Base-by-base conservation (phyloP, 2,113 vertebrate species). In the Hydropotes inermis region DNA sequence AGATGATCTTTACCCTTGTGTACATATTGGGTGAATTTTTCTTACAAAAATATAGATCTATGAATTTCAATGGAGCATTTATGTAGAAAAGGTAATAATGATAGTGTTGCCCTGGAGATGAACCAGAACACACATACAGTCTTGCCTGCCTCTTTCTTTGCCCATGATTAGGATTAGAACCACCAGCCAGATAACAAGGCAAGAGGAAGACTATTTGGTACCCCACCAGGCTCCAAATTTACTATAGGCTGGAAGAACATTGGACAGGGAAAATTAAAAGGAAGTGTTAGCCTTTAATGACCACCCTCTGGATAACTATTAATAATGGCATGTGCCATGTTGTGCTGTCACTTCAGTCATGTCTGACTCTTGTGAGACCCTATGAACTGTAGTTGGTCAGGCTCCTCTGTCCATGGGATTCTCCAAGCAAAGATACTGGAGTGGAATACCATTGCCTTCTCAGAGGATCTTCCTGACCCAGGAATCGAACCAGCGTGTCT, bases 401-500 rank as follows among this genome's bases (percentile, higher is more conserved):
- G 67, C 36, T 74, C 67, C 19, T 39, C 67, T 74, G n/a, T 39
- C 67, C n/a, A 39, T 39, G n/a, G 36, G 5, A 74, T 39, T 74
- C 67, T 74, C 67, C 67, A 74, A 36, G 67, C 5, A 1, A 39
- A 23, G 12, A 74, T 3, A 39, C n/a, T 70, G 67, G 67, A 74
- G 16, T 39, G 67, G n/a, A 39, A 13, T 74, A 5, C 67, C n/a
- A 39, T 74, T 74, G n/a, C 19, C 21, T 74, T 39, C 67, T 74
- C 19, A 74, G 67, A 19, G n/a, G n/a, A 39, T 74, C 19, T 74
- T 74, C 67, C 67, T 11, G n/a, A 39, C 19, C 19, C 9, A 39
- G 67, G 10, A 23, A 70, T 70, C 5, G 0, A 70, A 23, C 67
- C 67, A 39, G 1, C 0, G 0, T 70, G n/a, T 70, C n/a, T 70